Evolutionary conservation across 1,140 invertebrate genomes (phyloP).

Genomic region (Mya arenaria): DNA sequence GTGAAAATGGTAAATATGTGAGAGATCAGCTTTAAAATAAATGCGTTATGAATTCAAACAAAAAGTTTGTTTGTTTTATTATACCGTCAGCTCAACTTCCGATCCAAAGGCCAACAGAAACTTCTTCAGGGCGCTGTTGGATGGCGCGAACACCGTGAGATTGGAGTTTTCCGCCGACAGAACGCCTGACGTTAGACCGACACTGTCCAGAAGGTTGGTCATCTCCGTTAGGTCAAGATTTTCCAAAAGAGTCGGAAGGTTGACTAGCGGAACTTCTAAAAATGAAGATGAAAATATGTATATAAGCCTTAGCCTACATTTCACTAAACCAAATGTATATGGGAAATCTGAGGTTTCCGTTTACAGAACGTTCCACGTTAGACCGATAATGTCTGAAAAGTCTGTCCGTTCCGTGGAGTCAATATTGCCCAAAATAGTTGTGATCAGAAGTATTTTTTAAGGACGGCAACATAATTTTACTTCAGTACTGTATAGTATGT

Average conservation of each 20-base stretch:
- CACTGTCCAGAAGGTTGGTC: constrained; percentile 1
- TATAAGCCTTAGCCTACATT: neutral
- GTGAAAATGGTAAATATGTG: no score
- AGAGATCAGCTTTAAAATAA: no score
- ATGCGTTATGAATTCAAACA: no score
- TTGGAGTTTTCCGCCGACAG: neutral
- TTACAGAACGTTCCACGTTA: neutral
- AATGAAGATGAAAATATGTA: neutral
- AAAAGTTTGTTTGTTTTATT: no score
- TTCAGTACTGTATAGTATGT: no score
- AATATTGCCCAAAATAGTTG: neutral
- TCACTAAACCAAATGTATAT: neutral
- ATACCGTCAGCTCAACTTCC: no score
- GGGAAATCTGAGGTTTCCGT: neutral
- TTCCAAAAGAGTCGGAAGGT: neutral
- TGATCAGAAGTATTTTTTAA: neutral
- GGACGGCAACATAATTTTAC: neutral
- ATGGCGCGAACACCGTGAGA: constrained; percentile 45
- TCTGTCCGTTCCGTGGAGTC: neutral
- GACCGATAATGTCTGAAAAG: neutral
- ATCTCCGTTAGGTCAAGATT: neutral
- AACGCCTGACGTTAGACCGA: neutral
- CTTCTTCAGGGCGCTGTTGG: constrained; percentile 18
- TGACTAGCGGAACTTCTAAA: constrained; percentile 8
- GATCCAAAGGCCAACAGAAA: no score